Percentiles rank a stretch among this genome's conserved stretches.
These are phyloP conservation scores for Megalurothrips usitatus DNA, from an alignment of 2,888 invertebrate genomes.

Conservation along the genomic window DNA sequence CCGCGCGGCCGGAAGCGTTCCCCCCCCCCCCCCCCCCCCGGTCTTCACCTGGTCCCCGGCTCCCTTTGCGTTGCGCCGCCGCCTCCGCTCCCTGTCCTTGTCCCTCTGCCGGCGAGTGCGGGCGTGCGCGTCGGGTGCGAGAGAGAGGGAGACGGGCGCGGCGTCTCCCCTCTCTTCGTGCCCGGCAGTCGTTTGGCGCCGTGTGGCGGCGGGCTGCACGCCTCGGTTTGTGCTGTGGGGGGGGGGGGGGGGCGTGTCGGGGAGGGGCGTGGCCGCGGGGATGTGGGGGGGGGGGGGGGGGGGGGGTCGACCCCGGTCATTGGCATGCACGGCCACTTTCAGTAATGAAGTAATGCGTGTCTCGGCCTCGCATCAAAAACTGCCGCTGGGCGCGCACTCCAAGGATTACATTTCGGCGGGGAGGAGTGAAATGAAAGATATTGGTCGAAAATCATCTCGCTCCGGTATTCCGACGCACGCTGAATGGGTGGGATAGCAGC, in stretches of 20 bases:
- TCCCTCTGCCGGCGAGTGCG: background rate
- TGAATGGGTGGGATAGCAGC: no score
- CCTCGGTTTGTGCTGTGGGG: background rate
- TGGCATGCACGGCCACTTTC: conserved; percentile 22
- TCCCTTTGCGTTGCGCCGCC: no score
- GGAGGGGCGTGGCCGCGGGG: background rate
- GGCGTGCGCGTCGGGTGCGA: background rate
- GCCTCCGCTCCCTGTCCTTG: background rate
- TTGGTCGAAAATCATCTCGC: no score
- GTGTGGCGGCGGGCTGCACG: background rate
- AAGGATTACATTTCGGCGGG: no score
- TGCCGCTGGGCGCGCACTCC: background rate
- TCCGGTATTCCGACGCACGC: no score
- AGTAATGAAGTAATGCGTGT: conserved; percentile 22
- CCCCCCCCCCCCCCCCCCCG: no score
- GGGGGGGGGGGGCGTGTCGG: background rate
- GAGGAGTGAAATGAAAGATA: no score
- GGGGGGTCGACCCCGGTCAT: background rate
- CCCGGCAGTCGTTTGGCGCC: background rate
- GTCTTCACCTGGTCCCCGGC: no score
- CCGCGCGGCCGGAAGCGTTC: no score
- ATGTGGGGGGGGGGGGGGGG: background rate
- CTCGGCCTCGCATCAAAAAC: background rate
- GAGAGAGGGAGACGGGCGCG: background rate
- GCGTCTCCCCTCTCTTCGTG: background rate